Conservation (phyloP, 2,797 vertebrate species). For the Notamacropus eugenii region DNA sequence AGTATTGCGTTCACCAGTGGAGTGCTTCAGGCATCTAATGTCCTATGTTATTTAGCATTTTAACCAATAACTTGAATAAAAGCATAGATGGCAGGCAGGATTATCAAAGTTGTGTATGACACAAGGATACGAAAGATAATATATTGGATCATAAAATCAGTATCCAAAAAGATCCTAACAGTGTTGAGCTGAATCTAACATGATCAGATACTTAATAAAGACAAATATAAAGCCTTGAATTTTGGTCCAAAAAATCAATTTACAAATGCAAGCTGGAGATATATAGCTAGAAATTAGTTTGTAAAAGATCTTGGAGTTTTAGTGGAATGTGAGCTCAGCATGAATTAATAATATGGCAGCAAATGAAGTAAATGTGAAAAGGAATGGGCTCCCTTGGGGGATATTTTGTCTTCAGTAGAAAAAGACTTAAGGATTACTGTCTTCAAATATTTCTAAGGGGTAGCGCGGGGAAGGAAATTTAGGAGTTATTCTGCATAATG, state of each 20-base stretch:
- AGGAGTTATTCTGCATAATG: neutral
- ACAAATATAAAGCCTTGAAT: neutral
- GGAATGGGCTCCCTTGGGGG: neutral
- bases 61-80: neutral
- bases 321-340: neutral
- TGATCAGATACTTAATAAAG: neutral
- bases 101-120: neutral
- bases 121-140: neutral
- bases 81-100: neutral
- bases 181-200: neutral
- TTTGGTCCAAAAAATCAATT: neutral
- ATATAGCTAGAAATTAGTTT: neutral
- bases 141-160: neutral
- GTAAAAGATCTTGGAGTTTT: neutral
- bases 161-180: neutral
- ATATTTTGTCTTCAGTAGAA: neutral
- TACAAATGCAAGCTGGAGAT: neutral
- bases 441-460: neutral
- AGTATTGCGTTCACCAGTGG: neutral
- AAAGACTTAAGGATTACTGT: neutral
- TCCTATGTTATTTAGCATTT: neutral
- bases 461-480: neutral
- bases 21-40: neutral
- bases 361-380: neutral
- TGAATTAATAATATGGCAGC: neutral